Evolutionary conservation across 2,113 vertebrate species (phyloP).

Genomic region (Dasyornis broadbenti): DNA sequence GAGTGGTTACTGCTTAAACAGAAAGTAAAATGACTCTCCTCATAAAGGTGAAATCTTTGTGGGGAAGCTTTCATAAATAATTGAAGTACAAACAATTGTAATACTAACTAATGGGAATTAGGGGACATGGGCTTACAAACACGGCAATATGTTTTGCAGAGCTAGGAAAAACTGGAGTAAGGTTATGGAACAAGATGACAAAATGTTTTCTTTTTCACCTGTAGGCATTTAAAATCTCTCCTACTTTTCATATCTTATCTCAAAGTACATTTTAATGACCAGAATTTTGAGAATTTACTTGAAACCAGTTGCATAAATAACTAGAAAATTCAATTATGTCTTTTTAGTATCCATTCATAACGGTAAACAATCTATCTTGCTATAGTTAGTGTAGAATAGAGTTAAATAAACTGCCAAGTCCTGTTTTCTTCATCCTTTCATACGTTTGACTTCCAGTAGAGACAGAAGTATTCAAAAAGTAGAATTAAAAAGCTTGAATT

Average conservation of each 20-base stretch:
- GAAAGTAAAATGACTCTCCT: constrained; percentile 35
- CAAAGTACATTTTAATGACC: not conserved
- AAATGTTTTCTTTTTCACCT: not conserved
- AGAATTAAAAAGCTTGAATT: not conserved
- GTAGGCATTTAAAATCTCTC: not conserved
- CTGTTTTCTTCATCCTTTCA: not conserved
- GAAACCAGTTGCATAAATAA: not conserved
- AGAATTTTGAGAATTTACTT: not conserved
- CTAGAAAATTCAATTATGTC: not conserved
- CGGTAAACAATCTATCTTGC: not conserved
- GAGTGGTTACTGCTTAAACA: not conserved
- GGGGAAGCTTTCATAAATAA: constrained; percentile 44
- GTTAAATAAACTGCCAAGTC: not conserved
- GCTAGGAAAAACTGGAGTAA: not conserved
- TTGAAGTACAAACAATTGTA: constrained; percentile 37
- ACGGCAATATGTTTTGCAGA: not conserved
- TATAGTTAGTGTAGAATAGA: not conserved
- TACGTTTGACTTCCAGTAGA: not conserved
- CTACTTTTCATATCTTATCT: not conserved
- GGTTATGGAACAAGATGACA: not conserved
- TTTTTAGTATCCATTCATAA: not conserved
- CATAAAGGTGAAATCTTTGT: constrained; percentile 44
- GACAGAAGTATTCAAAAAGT: not conserved
- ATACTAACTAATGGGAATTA: constrained; percentile 29
- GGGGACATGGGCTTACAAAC: not conserved